Percentiles rank a stretch among this genome's conserved stretches.
phyloP scores from a whole-genome alignment of 2,113 vertebrate genomes.

The Podarcis cretensis region DNA sequence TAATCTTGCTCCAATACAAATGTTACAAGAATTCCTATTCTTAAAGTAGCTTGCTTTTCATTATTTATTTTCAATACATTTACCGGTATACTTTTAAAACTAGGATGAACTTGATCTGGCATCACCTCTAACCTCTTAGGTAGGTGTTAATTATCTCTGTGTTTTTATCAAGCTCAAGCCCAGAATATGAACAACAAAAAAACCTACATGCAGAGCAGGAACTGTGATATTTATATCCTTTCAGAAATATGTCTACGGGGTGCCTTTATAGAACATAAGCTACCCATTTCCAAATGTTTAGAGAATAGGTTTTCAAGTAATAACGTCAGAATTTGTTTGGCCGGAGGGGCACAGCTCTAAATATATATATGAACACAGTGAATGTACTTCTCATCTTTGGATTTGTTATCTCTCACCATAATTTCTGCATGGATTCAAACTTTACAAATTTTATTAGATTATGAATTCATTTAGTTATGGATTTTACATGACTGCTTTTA shows the following conservation, averaged over 20 bases:
- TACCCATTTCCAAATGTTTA: not conserved
- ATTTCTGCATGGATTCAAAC: constrained; percentile 30
- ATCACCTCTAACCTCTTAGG: not conserved
- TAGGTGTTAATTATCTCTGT: not conserved
- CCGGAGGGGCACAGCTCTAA: constrained; percentile 21
- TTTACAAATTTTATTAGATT: constrained; percentile 30
- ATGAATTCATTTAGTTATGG: not conserved
- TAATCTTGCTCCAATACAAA: not conserved
- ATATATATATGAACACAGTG: constrained; percentile 13
- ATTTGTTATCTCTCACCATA: constrained; percentile 24
- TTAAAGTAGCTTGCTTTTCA: constrained; percentile 1
- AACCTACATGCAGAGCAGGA: constrained; percentile 33
- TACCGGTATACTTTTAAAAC: constrained; percentile 5
- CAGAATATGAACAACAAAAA: constrained; percentile 36
- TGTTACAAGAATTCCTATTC: not conserved
- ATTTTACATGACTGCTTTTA: constrained; percentile 39
- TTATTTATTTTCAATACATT: constrained; percentile 5
- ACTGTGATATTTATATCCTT: not conserved
- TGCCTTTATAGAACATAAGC: not conserved
- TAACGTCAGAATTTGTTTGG: constrained; percentile 36
- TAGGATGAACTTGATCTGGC: constrained; percentile 34
- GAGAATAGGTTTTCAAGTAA: constrained; percentile 32
- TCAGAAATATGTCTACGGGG: not conserved
- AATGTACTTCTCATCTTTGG: constrained; percentile 21
- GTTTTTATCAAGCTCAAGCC: constrained; percentile 48